These are phyloP conservation scores for Polypterus bichir DNA, from an alignment of 2,113 vertebrate genomes.

Conservation along the genomic window DNA sequence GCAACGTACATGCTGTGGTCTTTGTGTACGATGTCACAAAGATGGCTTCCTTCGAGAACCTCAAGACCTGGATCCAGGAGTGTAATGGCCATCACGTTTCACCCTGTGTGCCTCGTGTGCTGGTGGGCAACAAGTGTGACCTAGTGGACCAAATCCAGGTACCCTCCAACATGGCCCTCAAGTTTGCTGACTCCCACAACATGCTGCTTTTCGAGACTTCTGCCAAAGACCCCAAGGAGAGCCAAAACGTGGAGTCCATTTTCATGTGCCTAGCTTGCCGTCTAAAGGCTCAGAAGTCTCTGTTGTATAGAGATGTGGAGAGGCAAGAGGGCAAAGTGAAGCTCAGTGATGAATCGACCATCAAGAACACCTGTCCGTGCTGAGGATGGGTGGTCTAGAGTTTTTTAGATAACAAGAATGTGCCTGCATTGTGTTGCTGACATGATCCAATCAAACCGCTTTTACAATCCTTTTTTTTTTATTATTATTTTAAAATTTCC, in stretches of 20 bases:
- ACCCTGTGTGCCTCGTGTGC: slow-evolving; percentile 76
- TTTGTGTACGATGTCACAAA: slow-evolving; percentile 95
- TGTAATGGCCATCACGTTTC: slow-evolving; percentile 86
- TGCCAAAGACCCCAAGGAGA: slow-evolving; percentile 89
- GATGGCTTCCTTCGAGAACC: slow-evolving; percentile 86
- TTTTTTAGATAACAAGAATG: slow-evolving; percentile 18
- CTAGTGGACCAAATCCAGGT: slow-evolving; percentile 87
- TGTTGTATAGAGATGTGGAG: slow-evolving; percentile 75
- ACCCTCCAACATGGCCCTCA: slow-evolving; percentile 80
- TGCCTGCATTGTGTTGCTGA: slow-evolving; percentile 21
- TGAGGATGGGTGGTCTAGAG: slow-evolving; percentile 37
- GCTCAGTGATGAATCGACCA: slow-evolving; percentile 47
- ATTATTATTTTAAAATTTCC: slow-evolving; percentile 1
- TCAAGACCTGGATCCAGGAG: slow-evolving; percentile 92
- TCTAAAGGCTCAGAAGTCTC: slow-evolving; percentile 86
- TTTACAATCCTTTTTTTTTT: slow-evolving; percentile 6
- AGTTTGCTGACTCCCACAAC: slow-evolving; percentile 89
- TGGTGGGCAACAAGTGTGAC: slow-evolving; percentile 96
- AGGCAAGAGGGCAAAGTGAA: slow-evolving; percentile 68
- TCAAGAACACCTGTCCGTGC: slow-evolving; percentile 72
- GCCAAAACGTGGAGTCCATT: slow-evolving; percentile 89
- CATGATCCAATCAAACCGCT: slow-evolving; percentile 3
- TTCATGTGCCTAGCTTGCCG: slow-evolving; percentile 94
- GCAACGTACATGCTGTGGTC: slow-evolving; percentile 86
- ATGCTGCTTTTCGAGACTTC: slow-evolving; percentile 96